Evolutionary conservation across 2,797 vertebrate species (phyloP), one percentile per base, ranked within the genome.

Genomic region (Sebastes oblongus): DNA sequence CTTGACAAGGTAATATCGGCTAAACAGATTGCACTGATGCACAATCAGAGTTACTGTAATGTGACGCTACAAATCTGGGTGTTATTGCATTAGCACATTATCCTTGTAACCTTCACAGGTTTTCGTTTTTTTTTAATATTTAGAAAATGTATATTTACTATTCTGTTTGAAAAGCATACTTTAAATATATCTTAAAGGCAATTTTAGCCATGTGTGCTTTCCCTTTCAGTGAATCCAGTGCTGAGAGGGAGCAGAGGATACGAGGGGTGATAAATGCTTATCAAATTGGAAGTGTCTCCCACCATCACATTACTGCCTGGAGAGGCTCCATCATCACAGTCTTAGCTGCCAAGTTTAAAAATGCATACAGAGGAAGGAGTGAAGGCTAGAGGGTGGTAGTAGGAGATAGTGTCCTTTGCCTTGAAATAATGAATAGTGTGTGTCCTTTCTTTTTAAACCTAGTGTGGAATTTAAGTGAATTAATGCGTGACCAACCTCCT

Each of bases 1-100:
- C 92, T 36, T 78, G 85, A 88, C 89, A 80, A 92, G 91, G 93
- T 94, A 93, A 94, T 94, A 88, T 78, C 84, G 88, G 84, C 92
- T 91, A 91, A 94, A 92, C 91, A 92, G 91, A 95, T 94, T 94
- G 91, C 78, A 69, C 83, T 50, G 81, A 75, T 85, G 75, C 81
- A 81, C 86, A 86, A 80, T 92, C 83, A 83, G 81, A 86, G 89
- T 72, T 78, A 42, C 73, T 90, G 93, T 94, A 93, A 94, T 93
- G 88, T 86, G 90, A 93, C 65, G 60, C 94, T 86, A 80, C 82
- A 93, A 92, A 94, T 93, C 93, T 85, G 84, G 85, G 76, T 85
- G 70, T 93, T 92, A 92, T 85, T 91, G 89, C 78, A 92, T 93
- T 92, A 93, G 77, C 86, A 60, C 84, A 32, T 90, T 92, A 90